Evolutionary conservation across 2,797 vertebrate genomes (phyloP).

Genomic region (Alfaro cultratus): DNA sequence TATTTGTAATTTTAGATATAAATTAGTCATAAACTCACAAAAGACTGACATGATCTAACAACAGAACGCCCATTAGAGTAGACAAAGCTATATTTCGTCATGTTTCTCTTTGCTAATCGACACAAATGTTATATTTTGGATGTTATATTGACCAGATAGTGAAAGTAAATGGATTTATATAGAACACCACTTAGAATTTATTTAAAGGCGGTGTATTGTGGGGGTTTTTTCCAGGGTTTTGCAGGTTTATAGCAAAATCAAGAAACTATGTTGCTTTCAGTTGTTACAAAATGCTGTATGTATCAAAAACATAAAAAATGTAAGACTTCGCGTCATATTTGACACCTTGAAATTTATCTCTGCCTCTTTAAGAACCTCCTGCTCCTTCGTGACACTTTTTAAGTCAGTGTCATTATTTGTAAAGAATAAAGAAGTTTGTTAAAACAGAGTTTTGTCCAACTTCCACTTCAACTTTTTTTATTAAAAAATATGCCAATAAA

Average conservation of each 20-base stretch:
- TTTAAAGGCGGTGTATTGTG: background rate
- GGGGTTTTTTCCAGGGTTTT: too few species aligned
- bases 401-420: background rate
- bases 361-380: too few species aligned
- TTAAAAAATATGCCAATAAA: background rate
- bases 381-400: background rate
- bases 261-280: too few species aligned
- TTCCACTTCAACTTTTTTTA: background rate
- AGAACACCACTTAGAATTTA: background rate
- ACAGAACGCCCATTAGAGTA: background rate
- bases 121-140: background rate
- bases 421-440: background rate
- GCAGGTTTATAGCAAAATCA: too few species aligned
- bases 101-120: background rate
- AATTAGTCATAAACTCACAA: background rate
- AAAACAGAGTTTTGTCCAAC: background rate
- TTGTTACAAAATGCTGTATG: too few species aligned
- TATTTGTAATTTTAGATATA: background rate
- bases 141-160: background rate
- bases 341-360: too few species aligned
- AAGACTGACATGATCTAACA: background rate
- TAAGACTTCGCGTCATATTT: too few species aligned
- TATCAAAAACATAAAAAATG: too few species aligned
- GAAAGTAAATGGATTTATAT: background rate
- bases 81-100: background rate